Percentiles rank a stretch among this genome's conserved stretches.
Evolutionary conservation across 2,888 invertebrate species (phyloP).

Genomic region (Oligia latruncula): DNA sequence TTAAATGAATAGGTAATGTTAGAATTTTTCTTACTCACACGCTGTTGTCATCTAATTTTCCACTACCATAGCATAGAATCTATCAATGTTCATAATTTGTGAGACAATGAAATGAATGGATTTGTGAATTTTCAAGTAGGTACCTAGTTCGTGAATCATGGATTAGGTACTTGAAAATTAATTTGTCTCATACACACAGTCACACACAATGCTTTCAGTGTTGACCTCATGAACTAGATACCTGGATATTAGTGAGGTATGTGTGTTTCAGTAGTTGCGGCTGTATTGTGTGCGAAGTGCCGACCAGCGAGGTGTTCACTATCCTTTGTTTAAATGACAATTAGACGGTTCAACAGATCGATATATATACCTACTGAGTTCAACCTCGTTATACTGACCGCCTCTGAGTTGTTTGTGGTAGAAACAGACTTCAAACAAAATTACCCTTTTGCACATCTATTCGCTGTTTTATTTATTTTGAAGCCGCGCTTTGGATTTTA

Average conservation of each 20-base stretch:
- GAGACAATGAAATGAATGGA: not conserved
- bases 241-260: conserved; percentile 14
- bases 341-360: conserved; percentile 41
- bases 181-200: not conserved
- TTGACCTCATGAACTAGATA: conserved; percentile 19
- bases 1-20: not conserved
- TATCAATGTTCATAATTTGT: conserved; percentile 2
- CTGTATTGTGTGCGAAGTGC: conserved; percentile 15
- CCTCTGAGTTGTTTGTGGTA: conserved; percentile 5
- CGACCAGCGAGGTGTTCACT: conserved; percentile 20
- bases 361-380: not conserved
- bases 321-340: conserved; percentile 48
- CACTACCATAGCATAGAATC: not conserved
- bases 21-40: not conserved
- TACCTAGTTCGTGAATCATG: not conserved
- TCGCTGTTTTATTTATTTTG: conserved; percentile 26
- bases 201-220: conserved; percentile 8
- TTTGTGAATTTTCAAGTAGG: not conserved
- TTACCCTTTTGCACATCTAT: not conserved
- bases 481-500: not conserved
- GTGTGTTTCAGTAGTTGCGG: not conserved
- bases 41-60: not conserved
- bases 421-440: conserved; percentile 31
- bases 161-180: not conserved
- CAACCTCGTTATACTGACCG: not conserved